Percentiles rank a stretch among this genome's conserved stretches.
Conservation (phyloP, 2,888 invertebrate species). For the Cryptophagus acutangulus region DNA sequence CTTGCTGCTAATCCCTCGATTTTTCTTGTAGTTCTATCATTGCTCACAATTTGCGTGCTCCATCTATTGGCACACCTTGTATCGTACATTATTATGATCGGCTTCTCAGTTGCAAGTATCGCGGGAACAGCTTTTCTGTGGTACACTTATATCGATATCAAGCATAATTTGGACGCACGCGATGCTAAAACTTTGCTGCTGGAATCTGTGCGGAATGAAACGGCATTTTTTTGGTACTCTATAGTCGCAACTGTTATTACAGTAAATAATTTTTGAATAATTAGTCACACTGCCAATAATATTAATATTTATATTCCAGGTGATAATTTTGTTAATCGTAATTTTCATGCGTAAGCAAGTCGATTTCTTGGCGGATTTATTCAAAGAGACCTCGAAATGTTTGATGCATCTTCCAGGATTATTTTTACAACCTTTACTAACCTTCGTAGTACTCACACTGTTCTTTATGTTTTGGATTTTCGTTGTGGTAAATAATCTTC, state of each 20-base stretch:
- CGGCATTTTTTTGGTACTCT: conserved; percentile 77
- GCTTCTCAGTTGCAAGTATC: conserved; percentile 70
- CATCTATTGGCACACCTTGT: conserved; percentile 79
- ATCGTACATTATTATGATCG: conserved; percentile 81
- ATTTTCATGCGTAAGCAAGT: conserved; percentile 76
- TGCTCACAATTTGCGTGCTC: conserved; percentile 76
- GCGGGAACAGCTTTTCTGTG: conserved; percentile 77
- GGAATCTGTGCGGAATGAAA: conserved; percentile 80
- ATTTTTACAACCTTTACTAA: conserved; percentile 78
- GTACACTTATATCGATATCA: conserved; percentile 82
- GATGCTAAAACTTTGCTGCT: conserved; percentile 53
- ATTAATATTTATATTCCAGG: conserved; percentile 48
- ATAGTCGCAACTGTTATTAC: conserved; percentile 84
- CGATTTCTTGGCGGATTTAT: conserved; percentile 75
- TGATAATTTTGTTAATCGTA: conserved; percentile 67
- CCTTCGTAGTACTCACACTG: conserved; percentile 69
- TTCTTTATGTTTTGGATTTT: conserved; percentile 85
- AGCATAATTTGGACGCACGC: conserved; percentile 57
- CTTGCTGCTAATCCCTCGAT: conserved; percentile 1
- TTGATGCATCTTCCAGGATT: conserved; percentile 78
- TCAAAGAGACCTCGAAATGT: conserved; percentile 86
- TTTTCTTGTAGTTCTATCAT: conserved; percentile 67
- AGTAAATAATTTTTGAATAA: conserved; percentile 52
- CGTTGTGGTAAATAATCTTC: conserved; percentile 69
- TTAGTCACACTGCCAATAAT: conserved; percentile 3